Conservation (phyloP, 1,140 invertebrate genomes). For the Ips typographus region DNA sequence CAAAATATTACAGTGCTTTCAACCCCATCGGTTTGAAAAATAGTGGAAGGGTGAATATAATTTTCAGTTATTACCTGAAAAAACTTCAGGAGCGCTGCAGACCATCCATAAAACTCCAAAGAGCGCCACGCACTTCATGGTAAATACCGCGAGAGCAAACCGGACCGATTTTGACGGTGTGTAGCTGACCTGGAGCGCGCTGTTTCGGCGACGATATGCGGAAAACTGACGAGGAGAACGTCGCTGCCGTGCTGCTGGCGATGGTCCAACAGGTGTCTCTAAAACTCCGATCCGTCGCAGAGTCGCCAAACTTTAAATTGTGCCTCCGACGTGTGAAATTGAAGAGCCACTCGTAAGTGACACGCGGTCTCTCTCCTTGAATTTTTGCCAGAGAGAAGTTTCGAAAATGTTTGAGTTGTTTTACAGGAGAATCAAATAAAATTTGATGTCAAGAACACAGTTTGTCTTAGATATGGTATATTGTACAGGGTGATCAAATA, state of each 20-base stretch:
- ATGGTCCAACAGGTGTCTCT: constrained; percentile 33
- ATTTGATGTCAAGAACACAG: too few species aligned
- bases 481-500: too few species aligned
- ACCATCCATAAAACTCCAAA: constrained; percentile 13
- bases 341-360: not conserved
- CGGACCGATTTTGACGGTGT: too few species aligned
- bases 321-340: constrained; percentile 1
- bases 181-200: not conserved
- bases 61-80: not conserved
- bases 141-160: not conserved
- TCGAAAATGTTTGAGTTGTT: too few species aligned
- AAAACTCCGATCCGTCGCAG: constrained; percentile 6
- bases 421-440: too few species aligned
- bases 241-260: constrained; percentile 9
- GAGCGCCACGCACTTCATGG: constrained; percentile 6
- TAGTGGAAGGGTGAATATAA: not conserved
- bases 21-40: too few species aligned
- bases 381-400: too few species aligned
- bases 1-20: too few species aligned
- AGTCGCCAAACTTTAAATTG: constrained; percentile 11
- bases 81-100: not conserved
- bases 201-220: constrained; percentile 17
- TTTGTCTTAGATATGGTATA: too few species aligned
- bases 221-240: constrained; percentile 13
- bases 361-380: too few species aligned